phyloP scores from a whole-genome alignment of 2,888 invertebrate species.

The Chrysolina americana region DNA sequence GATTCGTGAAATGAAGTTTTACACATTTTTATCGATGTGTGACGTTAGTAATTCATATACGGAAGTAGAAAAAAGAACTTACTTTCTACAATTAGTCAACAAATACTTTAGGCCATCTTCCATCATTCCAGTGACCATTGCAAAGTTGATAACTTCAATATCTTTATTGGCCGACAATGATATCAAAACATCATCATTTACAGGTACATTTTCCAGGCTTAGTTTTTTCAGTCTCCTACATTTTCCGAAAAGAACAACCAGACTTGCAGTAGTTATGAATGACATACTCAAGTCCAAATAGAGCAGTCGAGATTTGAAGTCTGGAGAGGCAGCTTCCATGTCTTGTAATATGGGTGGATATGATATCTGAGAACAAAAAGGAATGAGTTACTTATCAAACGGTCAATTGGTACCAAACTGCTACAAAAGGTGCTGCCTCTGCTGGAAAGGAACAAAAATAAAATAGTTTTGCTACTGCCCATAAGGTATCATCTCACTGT shows the following conservation, averaged over 20 bases:
- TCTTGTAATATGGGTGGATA: slow-evolving; percentile 72
- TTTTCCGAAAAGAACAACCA: slow-evolving; percentile 75
- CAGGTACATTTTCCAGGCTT: slow-evolving; percentile 84
- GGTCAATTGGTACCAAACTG: no score
- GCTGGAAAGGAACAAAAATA: no score
- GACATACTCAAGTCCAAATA: slow-evolving; percentile 91
- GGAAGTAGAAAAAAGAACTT: slow-evolving; percentile 59
- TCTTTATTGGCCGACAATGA: slow-evolving; percentile 78
- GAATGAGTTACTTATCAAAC: no score
- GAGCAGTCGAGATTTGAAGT: slow-evolving; percentile 77
- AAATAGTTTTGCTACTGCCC: no score
- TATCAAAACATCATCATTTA: slow-evolving; percentile 77
- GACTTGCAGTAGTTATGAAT: slow-evolving; percentile 73
- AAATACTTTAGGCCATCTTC: slow-evolving; percentile 76
- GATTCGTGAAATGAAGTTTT: no score
- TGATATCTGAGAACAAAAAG: slow-evolving; percentile 64
- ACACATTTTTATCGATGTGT: no score
- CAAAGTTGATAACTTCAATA: slow-evolving; percentile 86
- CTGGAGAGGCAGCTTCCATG: slow-evolving; percentile 64
- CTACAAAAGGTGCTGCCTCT: no score
- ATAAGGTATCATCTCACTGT: no score
- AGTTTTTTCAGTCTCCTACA: slow-evolving; percentile 84
- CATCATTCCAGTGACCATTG: slow-evolving; percentile 84
- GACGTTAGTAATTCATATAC: no score
- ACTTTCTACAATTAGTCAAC: slow-evolving; percentile 75